phyloP scores from a whole-genome alignment of 2,888 invertebrate species.

The Zhuqinia jingwanae region DNA sequence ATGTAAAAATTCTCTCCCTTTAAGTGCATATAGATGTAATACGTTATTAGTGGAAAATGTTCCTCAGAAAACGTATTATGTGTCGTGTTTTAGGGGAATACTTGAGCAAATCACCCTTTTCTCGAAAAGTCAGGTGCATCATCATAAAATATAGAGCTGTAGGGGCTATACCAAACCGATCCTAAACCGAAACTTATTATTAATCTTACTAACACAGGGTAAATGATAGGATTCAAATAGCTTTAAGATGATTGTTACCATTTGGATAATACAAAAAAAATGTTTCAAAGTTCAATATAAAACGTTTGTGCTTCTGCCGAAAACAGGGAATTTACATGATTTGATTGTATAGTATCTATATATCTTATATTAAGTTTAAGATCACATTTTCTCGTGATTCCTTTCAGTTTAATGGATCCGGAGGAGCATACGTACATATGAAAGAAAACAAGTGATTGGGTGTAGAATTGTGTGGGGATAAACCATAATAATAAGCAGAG shows the following conservation, averaged over 20 bases:
- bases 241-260: constrained; percentile 2
- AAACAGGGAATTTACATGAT: constrained; percentile 44
- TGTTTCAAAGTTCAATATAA: background rate
- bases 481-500: background rate
- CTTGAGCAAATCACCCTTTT: background rate
- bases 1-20: constrained; percentile 29
- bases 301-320: constrained; percentile 26
- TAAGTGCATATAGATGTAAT: constrained; percentile 17
- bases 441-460: background rate
- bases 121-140: constrained; percentile 27
- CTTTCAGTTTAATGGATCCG: background rate
- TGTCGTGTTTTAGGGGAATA: too few species aligned
- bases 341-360: constrained; percentile 33
- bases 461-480: background rate
- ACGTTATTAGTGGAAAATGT: constrained; percentile 4
- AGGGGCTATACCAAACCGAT: background rate
- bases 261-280: too few species aligned
- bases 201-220: background rate
- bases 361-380: too few species aligned
- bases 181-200: background rate
- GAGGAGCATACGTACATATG: too few species aligned
- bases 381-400: constrained; percentile 30
- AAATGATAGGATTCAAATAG: constrained; percentile 14
- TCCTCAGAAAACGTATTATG: background rate
- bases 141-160: constrained; percentile 34